phyloP scores from a whole-genome alignment of 2,113 vertebrate species.

The Morone saxatilis region DNA sequence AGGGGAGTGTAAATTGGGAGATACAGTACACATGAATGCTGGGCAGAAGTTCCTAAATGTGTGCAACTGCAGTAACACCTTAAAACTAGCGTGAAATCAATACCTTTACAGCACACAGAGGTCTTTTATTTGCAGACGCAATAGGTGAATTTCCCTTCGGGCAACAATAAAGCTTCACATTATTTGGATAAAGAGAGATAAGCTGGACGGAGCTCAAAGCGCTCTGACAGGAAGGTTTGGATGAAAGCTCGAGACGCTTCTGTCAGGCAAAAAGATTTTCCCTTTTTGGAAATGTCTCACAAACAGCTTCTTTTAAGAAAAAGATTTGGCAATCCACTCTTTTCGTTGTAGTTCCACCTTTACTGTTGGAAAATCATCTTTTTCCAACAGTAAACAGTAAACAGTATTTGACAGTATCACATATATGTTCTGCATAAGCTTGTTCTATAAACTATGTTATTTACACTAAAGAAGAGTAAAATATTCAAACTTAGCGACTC shows the following conservation, averaged over 20 bases:
- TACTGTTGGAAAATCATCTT: too few relatives aligned
- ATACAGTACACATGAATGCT: background rate
- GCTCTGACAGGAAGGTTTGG: background rate
- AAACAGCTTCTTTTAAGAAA: background rate
- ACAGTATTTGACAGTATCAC: too few relatives aligned
- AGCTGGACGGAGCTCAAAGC: background rate
- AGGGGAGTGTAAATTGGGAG: background rate
- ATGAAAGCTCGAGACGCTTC: background rate
- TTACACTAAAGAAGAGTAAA: too few relatives aligned
- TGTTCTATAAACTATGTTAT: too few relatives aligned
- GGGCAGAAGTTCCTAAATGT: background rate
- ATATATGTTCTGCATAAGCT: too few relatives aligned
- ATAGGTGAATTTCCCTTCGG: background rate
- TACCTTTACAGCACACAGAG: background rate
- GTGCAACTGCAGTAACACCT: background rate
- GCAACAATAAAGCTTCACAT: background rate
- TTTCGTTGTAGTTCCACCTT: background rate
- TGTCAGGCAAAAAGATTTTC: background rate
- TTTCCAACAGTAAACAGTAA: too few relatives aligned
- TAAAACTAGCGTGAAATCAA: constrained; percentile 13
- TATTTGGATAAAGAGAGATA: background rate
- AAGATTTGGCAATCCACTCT: background rate
- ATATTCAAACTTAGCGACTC: too few relatives aligned
- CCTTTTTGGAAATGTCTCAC: background rate
- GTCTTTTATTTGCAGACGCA: constrained; percentile 17